Percentiles rank a stretch among this genome's conserved stretches.
These are phyloP conservation scores for Pluvialis apricaria DNA, from an alignment of 2,113 vertebrate genomes.

Conservation along the genomic window DNA sequence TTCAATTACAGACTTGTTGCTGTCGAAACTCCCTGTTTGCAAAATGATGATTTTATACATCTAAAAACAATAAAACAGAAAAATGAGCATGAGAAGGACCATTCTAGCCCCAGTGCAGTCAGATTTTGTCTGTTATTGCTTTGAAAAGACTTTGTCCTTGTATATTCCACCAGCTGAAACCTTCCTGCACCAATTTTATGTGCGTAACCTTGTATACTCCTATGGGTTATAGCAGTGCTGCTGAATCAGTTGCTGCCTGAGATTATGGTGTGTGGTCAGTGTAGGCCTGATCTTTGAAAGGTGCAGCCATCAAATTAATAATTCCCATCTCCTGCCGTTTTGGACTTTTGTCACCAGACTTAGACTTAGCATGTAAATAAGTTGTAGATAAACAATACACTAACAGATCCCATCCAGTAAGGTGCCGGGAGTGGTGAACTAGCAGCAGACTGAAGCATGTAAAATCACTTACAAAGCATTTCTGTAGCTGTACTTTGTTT, in stretches of 20 bases:
- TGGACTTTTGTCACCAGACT: background rate
- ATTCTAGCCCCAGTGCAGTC: background rate
- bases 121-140: background rate
- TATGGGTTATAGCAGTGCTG: background rate
- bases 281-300: background rate
- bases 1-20: slow-evolving; percentile 78
- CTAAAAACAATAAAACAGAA: slow-evolving; percentile 59
- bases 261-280: background rate
- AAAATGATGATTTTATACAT: slow-evolving; percentile 86
- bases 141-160: background rate
- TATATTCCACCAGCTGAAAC: background rate
- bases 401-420: background rate
- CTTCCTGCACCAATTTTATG: background rate
- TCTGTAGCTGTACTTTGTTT: background rate
- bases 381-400: background rate
- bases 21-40: slow-evolving; percentile 90
- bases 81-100: background rate
- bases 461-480: background rate
- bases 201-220: background rate
- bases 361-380: background rate
- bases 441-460: background rate
- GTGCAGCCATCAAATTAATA: background rate
- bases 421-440: background rate
- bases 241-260: background rate
- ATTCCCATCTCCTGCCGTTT: background rate